Evolutionary conservation across 2,797 vertebrate genomes (phyloP).

Genomic region (Onychomys torridus): DNA sequence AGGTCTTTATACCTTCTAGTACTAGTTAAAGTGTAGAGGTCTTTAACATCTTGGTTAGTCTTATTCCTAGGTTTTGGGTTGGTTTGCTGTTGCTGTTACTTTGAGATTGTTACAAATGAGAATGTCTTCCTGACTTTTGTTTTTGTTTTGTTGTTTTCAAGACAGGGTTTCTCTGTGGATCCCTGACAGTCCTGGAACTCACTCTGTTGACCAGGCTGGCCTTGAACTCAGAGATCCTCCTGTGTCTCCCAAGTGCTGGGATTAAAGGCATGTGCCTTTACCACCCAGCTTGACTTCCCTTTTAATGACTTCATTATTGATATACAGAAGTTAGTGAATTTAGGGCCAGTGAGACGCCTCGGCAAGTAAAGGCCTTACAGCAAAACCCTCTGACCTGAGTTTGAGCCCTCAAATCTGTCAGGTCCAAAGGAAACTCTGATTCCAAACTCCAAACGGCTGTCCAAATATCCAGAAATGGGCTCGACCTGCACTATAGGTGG

Average conservation of each 20-base stretch:
- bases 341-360: background rate
- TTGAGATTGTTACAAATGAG: background rate
- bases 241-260: background rate
- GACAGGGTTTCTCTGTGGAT: background rate
- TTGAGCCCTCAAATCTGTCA: background rate
- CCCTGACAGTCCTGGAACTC: background rate
- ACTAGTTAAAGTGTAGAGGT: background rate
- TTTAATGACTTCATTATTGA: background rate
- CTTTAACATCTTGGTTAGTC: background rate
- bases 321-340: background rate
- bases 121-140: background rate
- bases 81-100: background rate
- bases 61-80: background rate
- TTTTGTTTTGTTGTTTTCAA: background rate
- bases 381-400: background rate
- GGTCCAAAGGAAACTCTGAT: background rate
- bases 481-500: background rate
- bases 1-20: background rate
- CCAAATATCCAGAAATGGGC: background rate
- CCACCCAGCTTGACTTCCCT: background rate
- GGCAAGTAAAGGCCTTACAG: background rate
- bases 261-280: background rate
- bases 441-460: background rate
- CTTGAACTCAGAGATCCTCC: background rate
- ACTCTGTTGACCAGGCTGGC: background rate